Evolutionary conservation across 2,113 vertebrate genomes (phyloP).

Genomic region (Tapirus terrestris): DNA sequence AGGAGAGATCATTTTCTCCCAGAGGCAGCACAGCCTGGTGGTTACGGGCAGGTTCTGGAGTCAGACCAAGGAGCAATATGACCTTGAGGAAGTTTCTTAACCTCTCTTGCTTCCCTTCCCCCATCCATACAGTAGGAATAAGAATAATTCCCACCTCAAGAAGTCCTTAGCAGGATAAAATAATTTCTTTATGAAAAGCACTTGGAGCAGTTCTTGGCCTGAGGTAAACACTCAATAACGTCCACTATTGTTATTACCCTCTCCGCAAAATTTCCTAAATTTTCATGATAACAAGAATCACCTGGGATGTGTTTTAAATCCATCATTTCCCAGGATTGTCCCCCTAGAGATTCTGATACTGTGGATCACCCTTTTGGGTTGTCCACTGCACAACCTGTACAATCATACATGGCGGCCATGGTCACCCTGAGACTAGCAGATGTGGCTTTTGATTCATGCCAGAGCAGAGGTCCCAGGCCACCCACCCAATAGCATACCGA

Average conservation of each 20-base stretch:
- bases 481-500: not conserved
- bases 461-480: not conserved
- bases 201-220: not conserved
- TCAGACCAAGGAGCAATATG: not conserved
- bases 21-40: not conserved
- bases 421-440: not conserved
- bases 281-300: not conserved
- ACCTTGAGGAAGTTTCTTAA: not conserved
- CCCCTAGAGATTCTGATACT: not conserved
- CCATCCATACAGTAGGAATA: not conserved
- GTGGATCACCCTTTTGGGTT: not conserved
- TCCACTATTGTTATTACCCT: not conserved
- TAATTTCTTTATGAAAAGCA: not conserved
- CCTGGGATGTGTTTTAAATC: not conserved
- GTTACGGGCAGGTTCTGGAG: not conserved
- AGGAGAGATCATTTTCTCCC: not conserved
- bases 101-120: not conserved
- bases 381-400: not conserved
- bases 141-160: not conserved
- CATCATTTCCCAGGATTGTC: not conserved
- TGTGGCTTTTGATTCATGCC: not conserved
- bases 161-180: not conserved
- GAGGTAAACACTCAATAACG: not conserved
- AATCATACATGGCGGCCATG: fast-evolving
- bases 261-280: not conserved